Evolutionary conservation across 1,140 invertebrate genomes (phyloP).

Genomic region (Aphidius ervi): DNA sequence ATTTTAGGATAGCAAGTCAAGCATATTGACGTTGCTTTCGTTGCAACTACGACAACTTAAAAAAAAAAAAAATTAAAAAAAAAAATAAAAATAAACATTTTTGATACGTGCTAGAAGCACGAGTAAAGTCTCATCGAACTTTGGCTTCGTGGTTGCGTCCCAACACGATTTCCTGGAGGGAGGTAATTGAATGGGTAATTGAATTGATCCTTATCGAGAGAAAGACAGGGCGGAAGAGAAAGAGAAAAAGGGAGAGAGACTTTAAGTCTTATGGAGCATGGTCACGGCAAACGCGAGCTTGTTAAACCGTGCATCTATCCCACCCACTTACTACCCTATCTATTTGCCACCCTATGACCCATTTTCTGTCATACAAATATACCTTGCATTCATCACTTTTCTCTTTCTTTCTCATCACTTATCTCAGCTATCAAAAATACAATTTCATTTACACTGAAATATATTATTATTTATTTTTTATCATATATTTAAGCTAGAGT

Average conservation of each 20-base stretch:
- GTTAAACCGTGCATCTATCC: conserved; percentile 23
- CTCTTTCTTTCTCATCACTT: too few species aligned
- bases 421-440: too few species aligned
- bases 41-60: neutral
- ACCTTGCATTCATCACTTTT: too few species aligned
- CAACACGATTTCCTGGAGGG: conserved; percentile 30
- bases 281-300: conserved; percentile 39
- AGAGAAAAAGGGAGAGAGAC: conserved; percentile 15
- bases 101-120: conserved; percentile 7
- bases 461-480: too few species aligned
- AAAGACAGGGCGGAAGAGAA: too few species aligned
- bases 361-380: neutral
- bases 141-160: conserved; percentile 30
- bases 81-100: neutral
- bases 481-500: too few species aligned
- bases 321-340: conserved; percentile 9
- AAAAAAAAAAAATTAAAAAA: too few species aligned
- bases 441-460: too few species aligned
- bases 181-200: conserved; percentile 45
- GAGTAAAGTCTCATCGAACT: conserved; percentile 26
- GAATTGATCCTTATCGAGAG: conserved; percentile 40
- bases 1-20: too few species aligned
- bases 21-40: neutral
- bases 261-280: conserved; percentile 37
- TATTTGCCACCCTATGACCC: neutral